Base-by-base conservation (phyloP, 1,140 invertebrate species). In the Scaptomyza montana region DNA sequence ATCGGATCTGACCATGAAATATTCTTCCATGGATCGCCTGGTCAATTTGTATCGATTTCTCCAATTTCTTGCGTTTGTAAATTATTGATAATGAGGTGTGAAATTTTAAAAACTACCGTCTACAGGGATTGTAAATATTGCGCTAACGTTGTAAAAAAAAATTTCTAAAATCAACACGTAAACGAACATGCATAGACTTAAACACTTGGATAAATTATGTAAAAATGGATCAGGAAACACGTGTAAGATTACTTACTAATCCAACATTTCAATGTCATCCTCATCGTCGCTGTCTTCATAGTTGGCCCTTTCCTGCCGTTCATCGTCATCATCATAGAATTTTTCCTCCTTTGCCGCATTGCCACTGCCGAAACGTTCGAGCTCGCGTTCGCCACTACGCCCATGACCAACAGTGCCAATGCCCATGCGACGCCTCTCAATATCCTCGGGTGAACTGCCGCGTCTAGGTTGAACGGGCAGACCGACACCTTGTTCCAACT, bases 191-290 rank as follows among this genome's bases (percentile, higher is more conserved):
- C 21, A 25, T 25, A 25, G 21, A 25, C 21, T 1, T 25, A 4
- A 25, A 25, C 21, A 25, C 21, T 16, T 16, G 21, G 21, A 25
- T 25, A 25, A 2, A 25, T 4, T 25, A 25, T 1, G 2, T 25
- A 25, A 25, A 25, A 25, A 25, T 25, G 21, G 21, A 25, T 25
- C 21, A 25, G 21, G 21, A 25, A 25, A 25, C 21, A 25, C 3
- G 21, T 25, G 21, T 25, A 2, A 25, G 21, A 25, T 25, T 2
- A 91, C 90, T 91, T 55, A 91, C 90, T 89, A 91, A 49, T 91
- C 90, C 62, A 87, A 46, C 79, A 91, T 80, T 70, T 91, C 89
- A 50, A 91, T 81, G 41, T 91, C 85, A 45, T 84, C 90, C 43
- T 91, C 90, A 21, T 80, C 82, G 13, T 66, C 75, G 56, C 65